These are phyloP conservation scores for Acipenser transmontanus DNA, from an alignment of 2,797 vertebrate species.

Conservation along the genomic window DNA sequence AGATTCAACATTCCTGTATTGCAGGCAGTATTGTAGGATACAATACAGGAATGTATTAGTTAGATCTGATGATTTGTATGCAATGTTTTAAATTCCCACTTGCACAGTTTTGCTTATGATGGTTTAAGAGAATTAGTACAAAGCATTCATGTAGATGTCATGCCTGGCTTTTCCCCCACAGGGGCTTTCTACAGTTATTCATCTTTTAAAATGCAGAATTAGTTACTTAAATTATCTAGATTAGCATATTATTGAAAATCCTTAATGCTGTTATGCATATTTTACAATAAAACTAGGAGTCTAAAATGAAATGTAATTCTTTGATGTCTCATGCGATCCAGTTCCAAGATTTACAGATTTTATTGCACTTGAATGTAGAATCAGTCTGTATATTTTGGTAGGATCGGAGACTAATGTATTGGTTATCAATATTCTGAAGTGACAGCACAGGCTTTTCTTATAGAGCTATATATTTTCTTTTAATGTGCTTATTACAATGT, in stretches of 20 bases:
- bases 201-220: constrained; percentile 2
- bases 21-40: too few relatives aligned
- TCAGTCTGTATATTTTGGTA: not conserved
- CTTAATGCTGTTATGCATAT: too few relatives aligned
- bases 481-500: too few relatives aligned
- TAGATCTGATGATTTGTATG: not conserved
- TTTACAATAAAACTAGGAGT: too few relatives aligned
- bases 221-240: not conserved
- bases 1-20: constrained; percentile 12
- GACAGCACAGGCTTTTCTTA: not conserved
- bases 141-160: not conserved
- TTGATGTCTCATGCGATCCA: not conserved
- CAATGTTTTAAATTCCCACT: not conserved
- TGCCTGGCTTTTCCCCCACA: not conserved
- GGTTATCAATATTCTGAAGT: not conserved
- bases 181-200: not conserved
- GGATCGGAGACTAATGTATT: not conserved
- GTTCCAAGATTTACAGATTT: not conserved
- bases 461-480: too few relatives aligned
- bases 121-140: not conserved
- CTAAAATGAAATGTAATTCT: constrained; percentile 10
- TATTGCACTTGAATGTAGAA: not conserved
- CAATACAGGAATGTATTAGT: too few relatives aligned
- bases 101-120: not conserved
- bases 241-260: too few relatives aligned